Base-by-base conservation (phyloP, 2,797 vertebrate genomes). In the Enteromius paludinosus region DNA sequence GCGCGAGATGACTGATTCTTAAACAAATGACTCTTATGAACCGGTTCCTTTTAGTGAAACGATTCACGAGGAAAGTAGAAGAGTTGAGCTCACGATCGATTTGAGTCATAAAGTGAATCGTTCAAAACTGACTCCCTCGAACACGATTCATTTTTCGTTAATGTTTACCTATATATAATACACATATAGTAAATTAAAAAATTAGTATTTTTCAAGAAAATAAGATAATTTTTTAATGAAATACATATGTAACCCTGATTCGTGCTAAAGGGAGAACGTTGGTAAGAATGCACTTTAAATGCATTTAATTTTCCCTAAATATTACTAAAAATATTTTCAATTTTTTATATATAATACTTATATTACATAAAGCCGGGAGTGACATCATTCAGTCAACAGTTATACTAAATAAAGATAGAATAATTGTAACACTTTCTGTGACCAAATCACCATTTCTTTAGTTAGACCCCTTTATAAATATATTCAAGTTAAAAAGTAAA, bases 11-110 rank as follows among this genome's bases (percentile, higher is more conserved):
- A 20, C 45, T 18, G 8, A 52, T 4, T 54, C 12, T 20, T 1
- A 18, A 73, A 73, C 18, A 54, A 73, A n/a, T n/a, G 12, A 73
- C 71, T 54, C 49, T 9, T 73, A 35, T 35, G 49, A 35, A 54
- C 11, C 20, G 33, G 71, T 9, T 73, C 5, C 23, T 54, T 75
- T 59, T 43, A 20, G 38, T 38, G 4, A 73, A 25, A 61, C 3
- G 35, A 62, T 61, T 61, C n/a, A 12, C 10, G 38, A 38, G 9
- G 38, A 8, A 61, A 61, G 23, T 14, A 75, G n/a, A 33, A 15
- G 52, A 52, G 14, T 23, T 9, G 52, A 4, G 28, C 17, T 72
- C 28, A 9, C 20, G 20, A 56, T 23, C n/a, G 23, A 11, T 70
- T 17, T 45, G n/a, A 70, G 8, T 69, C 12, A 25, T 25, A 15